Evolutionary conservation across 2,113 vertebrate genomes (phyloP), one percentile per base, ranked within the genome.

Genomic region (Sphaerodactylus townsendi): DNA sequence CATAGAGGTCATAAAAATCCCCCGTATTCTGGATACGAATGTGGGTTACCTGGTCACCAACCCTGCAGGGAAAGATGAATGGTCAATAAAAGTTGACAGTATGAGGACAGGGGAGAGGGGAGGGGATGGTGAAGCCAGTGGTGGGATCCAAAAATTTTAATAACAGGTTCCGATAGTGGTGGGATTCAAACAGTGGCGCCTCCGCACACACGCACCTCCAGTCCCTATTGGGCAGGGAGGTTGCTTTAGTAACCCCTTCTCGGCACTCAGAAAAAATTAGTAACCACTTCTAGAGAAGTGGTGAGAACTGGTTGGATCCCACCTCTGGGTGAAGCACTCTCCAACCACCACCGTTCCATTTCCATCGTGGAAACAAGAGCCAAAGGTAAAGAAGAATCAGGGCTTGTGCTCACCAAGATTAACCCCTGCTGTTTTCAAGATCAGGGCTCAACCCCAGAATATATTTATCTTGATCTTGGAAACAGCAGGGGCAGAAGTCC

Each of bases 11-110:
- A 3, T 99, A 99, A 95, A 94, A 99, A 90, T 99, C 98, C 1
- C 98, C 98, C 0, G 98, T 98, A 92, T 99, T 99, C 94, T 99
- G 98, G 94, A 99, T 99, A 44, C 98, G 97, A 89, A 99, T 99
- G 88, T 99, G 98, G 39, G 98, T 99, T 82, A 99, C 97, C 53
- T 92, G 77, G 0, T 99, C 97, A 10, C 96, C 97, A 37, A 99
- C 97, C 93, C 98, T 99, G 93, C 9, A 73, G 85, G 83, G 39
- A 93, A 56, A 86, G 46, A 88, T 35, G 53, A 35, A 79, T 37
- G 2, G 28, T 76, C 59, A 92, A 62, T 74, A 46, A 83, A 25
- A 5, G 25, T 2, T 64, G 56, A 15, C 48, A 19, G 0, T 0
- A 1, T 0, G 44, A 65, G 79, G 70, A 86, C 86, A 84, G 28